Conservation (phyloP, 2,888 invertebrate genomes). For the Epinotia nisella region DNA sequence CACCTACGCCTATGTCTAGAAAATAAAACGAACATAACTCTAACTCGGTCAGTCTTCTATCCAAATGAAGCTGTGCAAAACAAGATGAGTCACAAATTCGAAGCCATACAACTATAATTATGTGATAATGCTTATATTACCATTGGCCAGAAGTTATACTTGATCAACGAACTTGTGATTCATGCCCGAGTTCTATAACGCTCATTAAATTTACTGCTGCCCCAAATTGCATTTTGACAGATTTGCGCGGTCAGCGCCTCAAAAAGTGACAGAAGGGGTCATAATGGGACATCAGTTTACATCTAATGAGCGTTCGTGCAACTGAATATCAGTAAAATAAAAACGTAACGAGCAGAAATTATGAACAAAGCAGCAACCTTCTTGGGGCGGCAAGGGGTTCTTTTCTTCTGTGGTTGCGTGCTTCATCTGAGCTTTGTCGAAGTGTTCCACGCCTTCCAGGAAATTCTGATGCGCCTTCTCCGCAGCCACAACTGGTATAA, state of each 20-base stretch:
- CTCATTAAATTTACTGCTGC: background rate
- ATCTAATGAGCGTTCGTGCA: background rate
- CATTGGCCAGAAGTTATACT: background rate
- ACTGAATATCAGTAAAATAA: background rate
- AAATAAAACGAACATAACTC: background rate
- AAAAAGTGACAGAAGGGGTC: background rate
- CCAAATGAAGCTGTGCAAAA: background rate
- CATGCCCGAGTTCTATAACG: background rate
- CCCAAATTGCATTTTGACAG: background rate
- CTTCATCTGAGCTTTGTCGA: conserved; percentile 89
- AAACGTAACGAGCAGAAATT: background rate
- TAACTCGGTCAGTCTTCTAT: background rate
- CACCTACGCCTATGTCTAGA: background rate
- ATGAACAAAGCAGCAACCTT: conserved; percentile 80
- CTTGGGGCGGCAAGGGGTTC: conserved; percentile 89
- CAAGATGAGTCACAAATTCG: conserved; percentile 41
- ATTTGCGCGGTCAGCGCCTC: background rate
- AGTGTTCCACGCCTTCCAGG: conserved; percentile 89
- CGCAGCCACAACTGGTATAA: conserved; percentile 87
- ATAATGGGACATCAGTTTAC: background rate
- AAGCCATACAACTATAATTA: conserved; percentile 33
- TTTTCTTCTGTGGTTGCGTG: conserved; percentile 90
- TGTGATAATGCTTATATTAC: background rate
- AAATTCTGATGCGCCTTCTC: conserved; percentile 90
- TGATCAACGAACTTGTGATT: background rate